Percentiles rank a stretch among this genome's conserved stretches.
Evolutionary conservation across 1,140 invertebrate genomes (phyloP).

Genomic region (Ceratina japonica): DNA sequence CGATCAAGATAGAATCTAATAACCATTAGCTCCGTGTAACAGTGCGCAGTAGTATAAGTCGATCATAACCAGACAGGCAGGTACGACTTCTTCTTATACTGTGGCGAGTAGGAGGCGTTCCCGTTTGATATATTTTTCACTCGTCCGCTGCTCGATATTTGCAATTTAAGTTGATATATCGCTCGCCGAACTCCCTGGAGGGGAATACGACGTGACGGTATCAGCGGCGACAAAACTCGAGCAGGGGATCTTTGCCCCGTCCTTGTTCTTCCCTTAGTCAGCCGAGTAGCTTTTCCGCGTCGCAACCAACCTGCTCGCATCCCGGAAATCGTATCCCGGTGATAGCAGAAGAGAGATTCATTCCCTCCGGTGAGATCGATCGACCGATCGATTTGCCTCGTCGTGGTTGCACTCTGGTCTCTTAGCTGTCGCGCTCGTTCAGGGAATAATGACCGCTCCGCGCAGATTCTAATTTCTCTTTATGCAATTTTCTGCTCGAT

Average conservation of each 20-base stretch:
- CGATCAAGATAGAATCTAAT: no score
- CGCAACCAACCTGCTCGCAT: constrained; percentile 4
- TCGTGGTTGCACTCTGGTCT: not conserved
- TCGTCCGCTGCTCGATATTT: constrained; percentile 18
- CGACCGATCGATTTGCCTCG: not conserved
- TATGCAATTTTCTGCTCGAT: constrained; percentile 7
- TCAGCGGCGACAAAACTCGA: constrained; percentile 9
- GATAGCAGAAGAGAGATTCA: constrained; percentile 20
- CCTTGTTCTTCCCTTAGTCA: not conserved
- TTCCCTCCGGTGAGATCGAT: not conserved
- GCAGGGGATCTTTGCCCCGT: not conserved
- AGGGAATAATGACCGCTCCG: not conserved
- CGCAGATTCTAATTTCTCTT: constrained; percentile 12
- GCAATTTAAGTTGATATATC: constrained; percentile 40
- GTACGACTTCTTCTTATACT: no score
- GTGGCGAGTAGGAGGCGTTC: not conserved
- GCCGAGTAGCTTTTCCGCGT: not conserved
- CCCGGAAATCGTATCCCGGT: constrained; percentile 17
- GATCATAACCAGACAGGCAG: no score
- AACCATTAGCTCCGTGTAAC: no score
- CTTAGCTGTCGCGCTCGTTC: not conserved
- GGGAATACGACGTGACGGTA: constrained; percentile 8
- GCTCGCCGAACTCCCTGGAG: constrained; percentile 4
- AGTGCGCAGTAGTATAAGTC: no score
- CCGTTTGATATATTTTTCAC: constrained; percentile 34